Conservation (phyloP, 2,113 vertebrate species). For the Odocoileus virginianus region DNA sequence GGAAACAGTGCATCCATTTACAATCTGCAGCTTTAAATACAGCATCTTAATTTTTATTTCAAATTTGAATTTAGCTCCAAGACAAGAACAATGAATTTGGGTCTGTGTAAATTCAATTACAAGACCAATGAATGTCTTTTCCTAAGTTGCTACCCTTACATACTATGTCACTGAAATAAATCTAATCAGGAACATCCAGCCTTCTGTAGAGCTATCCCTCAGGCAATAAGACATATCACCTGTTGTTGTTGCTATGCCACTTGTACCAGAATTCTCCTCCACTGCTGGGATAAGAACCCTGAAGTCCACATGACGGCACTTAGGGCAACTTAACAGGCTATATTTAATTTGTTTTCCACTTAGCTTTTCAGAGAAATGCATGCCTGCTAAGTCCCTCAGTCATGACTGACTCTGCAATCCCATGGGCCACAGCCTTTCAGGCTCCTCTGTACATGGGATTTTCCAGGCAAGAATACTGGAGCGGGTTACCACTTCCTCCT, state of each 20-base stretch:
- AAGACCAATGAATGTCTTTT: background rate
- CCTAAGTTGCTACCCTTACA: background rate
- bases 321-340: background rate
- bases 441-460: background rate
- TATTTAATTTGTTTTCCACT: background rate
- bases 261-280: background rate
- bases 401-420: background rate
- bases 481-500: background rate
- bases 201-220: background rate
- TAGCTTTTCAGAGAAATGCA: background rate
- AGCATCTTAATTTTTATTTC: background rate
- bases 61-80: background rate
- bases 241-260: background rate
- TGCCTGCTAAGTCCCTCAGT: background rate
- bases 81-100: background rate
- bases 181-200: background rate
- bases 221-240: background rate
- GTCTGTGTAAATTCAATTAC: background rate
- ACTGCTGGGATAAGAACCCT: background rate
- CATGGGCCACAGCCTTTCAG: background rate
- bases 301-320: background rate
- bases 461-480: background rate
- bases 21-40: background rate
- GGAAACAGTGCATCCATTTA: background rate
- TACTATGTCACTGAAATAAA: background rate